Percentiles rank a stretch among this genome's conserved stretches.
phyloP scores from a whole-genome alignment of 2,888 invertebrate genomes.

The Drosophila infuscata region DNA sequence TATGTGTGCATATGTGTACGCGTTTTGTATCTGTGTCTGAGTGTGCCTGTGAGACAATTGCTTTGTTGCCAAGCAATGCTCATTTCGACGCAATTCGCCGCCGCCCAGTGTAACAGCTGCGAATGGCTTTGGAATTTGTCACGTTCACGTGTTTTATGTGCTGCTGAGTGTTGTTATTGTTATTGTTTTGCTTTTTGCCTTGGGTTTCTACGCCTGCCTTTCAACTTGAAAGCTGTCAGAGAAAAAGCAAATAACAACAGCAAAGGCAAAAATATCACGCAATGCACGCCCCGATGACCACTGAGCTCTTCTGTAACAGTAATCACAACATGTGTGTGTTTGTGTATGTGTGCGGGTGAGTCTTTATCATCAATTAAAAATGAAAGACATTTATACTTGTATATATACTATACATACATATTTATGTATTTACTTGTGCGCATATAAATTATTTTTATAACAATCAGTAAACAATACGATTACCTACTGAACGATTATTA shows the following conservation, averaged over 20 bases:
- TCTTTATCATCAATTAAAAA: slow-evolving; percentile 29
- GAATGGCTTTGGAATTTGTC: slow-evolving; percentile 77
- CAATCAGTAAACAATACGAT: slow-evolving; percentile 14
- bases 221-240: slow-evolving; percentile 46
- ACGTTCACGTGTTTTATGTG: slow-evolving; percentile 81
- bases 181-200: slow-evolving; percentile 50
- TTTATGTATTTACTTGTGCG: background rate
- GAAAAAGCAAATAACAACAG: slow-evolving; percentile 27
- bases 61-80: slow-evolving; percentile 67
- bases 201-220: slow-evolving; percentile 62
- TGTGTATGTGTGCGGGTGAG: slow-evolving; percentile 26
- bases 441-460: slow-evolving; percentile 15
- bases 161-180: slow-evolving; percentile 37
- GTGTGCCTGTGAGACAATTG: slow-evolving; percentile 45
- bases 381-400: background rate
- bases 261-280: slow-evolving; percentile 47
- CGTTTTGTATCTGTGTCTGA: background rate
- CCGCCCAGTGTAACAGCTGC: slow-evolving; percentile 64
- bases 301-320: slow-evolving; percentile 39
- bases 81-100: slow-evolving; percentile 54
- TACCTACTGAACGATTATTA: slow-evolving; percentile 8
- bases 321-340: slow-evolving; percentile 9
- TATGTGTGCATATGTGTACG: background rate
- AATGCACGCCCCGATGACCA: slow-evolving; percentile 48
- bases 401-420: background rate